Percentiles rank a stretch among this genome's conserved stretches.
Evolutionary conservation across 2,888 invertebrate species (phyloP).

Genomic region (Thereva unica): DNA sequence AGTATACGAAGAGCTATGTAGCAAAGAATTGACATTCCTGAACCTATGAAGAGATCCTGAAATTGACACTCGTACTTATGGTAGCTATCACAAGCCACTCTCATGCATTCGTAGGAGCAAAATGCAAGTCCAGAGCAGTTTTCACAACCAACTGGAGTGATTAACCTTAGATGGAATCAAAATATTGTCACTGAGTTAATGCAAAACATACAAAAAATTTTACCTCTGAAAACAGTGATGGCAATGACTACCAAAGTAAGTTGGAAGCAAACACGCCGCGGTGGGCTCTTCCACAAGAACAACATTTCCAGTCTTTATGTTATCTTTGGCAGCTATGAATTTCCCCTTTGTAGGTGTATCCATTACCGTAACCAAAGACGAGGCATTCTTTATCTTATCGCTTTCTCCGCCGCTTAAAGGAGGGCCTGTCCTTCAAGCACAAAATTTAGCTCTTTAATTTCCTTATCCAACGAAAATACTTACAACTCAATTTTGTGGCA

Average conservation of each 20-base stretch:
- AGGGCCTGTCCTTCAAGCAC: constrained; percentile 45
- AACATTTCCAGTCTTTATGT: constrained; percentile 68
- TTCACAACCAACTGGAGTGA: constrained; percentile 71
- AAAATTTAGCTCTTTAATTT: constrained; percentile 9
- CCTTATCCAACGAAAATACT: neutral
- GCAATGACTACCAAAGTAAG: constrained; percentile 78
- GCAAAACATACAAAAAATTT: constrained; percentile 25
- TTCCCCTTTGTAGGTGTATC: constrained; percentile 68
- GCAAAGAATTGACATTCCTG: constrained; percentile 81
- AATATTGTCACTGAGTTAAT: too few relatives aligned
- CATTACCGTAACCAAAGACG: constrained; percentile 65
- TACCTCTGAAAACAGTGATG: constrained; percentile 79
- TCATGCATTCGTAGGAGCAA: constrained; percentile 69
- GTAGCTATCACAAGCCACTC: constrained; percentile 67
- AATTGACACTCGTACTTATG: constrained; percentile 78
- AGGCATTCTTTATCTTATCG: constrained; percentile 63
- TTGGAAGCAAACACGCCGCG: constrained; percentile 73
- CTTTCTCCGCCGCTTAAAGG: constrained; percentile 62
- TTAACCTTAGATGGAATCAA: constrained; percentile 56
- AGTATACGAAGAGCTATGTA: constrained; percentile 75
- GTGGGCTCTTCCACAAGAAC: constrained; percentile 73
- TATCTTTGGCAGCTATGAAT: constrained; percentile 67
- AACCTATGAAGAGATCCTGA: constrained; percentile 72
- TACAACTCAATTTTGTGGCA: constrained; percentile 6
- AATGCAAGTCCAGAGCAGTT: constrained; percentile 78